Evolutionary conservation across 2,797 vertebrate genomes (phyloP), one percentile per base, ranked within the genome.

Genomic region (Chaenodraco wilsoni): DNA sequence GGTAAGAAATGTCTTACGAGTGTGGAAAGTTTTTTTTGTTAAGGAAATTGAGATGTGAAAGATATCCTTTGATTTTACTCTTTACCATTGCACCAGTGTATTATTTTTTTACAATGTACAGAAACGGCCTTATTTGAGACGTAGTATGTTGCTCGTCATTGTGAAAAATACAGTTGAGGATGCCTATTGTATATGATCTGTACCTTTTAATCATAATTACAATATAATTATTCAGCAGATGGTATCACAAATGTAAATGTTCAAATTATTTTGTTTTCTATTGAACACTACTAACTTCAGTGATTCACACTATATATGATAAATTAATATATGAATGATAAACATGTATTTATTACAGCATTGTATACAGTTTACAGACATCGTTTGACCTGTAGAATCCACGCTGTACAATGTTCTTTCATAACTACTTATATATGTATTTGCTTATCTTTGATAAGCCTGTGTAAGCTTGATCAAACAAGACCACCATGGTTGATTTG

Each of bases 401-500:
- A 6, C 5, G 9, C n/a, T 48, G 17, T n/a, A 21, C n/a, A 10
- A 16, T 17, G 10, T 19, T 43, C 14, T 43, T 45, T 21, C 19
- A 43, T 44, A 16, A 13, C 9, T 49, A 21, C 31, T 43, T 31
- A 40, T 51, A 23, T 23, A 21, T 27, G 11, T 41, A n/a, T 41
- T 40, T 49, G 12, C 4, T 17, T 3, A 3, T 21, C 2, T 48
- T 37, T 3, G 33, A 33, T 19, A 1, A 1, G 9, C 41, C 9
- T 43, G 44, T 33, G 19, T 48, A 48, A 51, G 60, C 49, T 58
- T 44, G 19, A 69, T 54, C 61, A 72, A 58, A 48, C 60, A 50
- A 33, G n/a, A 55, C 37, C 48, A 64, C 43, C 33, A 31, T 71
- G 33, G 44, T 3, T 69, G 8, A 45, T 44, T 44, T 2, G 14